Evolutionary conservation across 2,113 vertebrate species (phyloP).

Genomic region (Ifrita kowaldi): DNA sequence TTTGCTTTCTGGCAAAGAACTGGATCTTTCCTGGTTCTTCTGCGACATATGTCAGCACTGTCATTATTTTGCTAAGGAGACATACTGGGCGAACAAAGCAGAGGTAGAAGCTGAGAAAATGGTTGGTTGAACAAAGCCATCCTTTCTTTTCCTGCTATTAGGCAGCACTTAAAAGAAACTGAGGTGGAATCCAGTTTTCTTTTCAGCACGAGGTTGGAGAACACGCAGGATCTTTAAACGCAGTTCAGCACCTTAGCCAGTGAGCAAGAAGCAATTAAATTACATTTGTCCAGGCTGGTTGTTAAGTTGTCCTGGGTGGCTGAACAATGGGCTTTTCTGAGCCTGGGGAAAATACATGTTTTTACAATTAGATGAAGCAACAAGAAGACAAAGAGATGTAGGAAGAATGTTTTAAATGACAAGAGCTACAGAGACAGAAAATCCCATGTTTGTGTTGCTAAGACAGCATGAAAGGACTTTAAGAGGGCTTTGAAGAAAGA

Average conservation of each 20-base stretch:
- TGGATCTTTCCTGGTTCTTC: not conserved
- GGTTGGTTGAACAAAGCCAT: slow-evolving; percentile 36
- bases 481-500: not conserved
- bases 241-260: slow-evolving; percentile 51
- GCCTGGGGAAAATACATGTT: slow-evolving; percentile 21
- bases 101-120: slow-evolving; percentile 24
- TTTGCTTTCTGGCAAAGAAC: not conserved
- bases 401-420: slow-evolving; percentile 1
- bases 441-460: not conserved
- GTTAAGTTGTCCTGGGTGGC: slow-evolving; percentile 41
- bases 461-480: not conserved
- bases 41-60: not conserved
- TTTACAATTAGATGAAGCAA: slow-evolving; percentile 49
- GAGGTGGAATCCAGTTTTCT: slow-evolving; percentile 39
- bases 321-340: slow-evolving; percentile 48
- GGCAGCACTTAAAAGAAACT: slow-evolving; percentile 42
- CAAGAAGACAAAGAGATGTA: slow-evolving; percentile 28
- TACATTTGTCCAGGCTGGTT: slow-evolving; percentile 41
- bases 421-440: not conserved
- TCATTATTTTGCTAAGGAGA: slow-evolving; percentile 32
- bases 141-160: slow-evolving; percentile 40
- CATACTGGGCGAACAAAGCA: not conserved
- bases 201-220: slow-evolving; percentile 51
- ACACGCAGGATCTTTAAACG: slow-evolving; percentile 49
- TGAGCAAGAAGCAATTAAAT: slow-evolving; percentile 63